Evolutionary conservation across 1,140 invertebrate genomes (phyloP).

Genomic region (Bombus sylvicola): DNA sequence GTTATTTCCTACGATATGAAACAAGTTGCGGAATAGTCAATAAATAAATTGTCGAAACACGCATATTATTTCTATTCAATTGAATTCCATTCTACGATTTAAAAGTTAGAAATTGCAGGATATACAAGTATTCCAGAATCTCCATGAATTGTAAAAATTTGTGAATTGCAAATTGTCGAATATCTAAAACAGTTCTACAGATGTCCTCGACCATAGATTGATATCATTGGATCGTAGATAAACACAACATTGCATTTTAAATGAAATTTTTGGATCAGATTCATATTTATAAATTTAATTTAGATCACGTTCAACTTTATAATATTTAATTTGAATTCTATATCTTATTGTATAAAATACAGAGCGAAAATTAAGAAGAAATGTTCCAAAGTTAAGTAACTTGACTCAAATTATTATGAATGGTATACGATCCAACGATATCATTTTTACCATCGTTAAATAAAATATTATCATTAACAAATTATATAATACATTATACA

Average conservation of each 20-base stretch:
- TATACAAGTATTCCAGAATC: neutral
- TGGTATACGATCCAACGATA: neutral
- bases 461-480: too few relatives aligned
- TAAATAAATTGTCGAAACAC: too few relatives aligned
- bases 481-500: too few relatives aligned
- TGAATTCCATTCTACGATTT: too few relatives aligned
- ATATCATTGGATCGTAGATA: neutral
- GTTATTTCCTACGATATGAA: too few relatives aligned
- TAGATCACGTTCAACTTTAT: neutral
- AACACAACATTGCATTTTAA: neutral
- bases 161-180: neutral
- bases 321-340: neutral
- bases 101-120: too few relatives aligned
- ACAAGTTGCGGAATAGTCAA: too few relatives aligned
- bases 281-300: neutral
- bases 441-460: neutral
- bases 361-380: neutral
- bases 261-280: neutral
- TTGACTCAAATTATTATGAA: neutral
- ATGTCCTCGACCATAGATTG: neutral
- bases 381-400: neutral
- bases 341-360: neutral
- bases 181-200: neutral
- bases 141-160: neutral
- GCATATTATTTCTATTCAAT: too few relatives aligned